Base-by-base conservation (phyloP, 2,888 invertebrate species). In the Tetragonula carbonaria region DNA sequence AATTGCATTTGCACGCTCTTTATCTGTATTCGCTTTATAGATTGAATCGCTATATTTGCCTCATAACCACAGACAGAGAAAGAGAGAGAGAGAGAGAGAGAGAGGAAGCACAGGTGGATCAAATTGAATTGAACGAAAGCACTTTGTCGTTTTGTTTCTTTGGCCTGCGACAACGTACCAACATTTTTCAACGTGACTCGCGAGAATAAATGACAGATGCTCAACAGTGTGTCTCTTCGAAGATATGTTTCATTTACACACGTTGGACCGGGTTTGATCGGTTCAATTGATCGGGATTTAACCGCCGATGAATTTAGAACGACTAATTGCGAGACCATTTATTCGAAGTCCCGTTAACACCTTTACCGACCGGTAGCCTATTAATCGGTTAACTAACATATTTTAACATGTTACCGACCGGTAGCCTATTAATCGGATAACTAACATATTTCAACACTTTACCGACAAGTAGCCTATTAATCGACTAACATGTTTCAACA, bases 161-260 rank as follows among this genome's bases (percentile, higher is more conserved):
- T 78, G 75, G 45, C 78, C 71, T 57, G 72, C 28, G 66, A 53
- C n/a, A 4, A 65, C 51, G 76, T 88, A 88, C 88, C 88, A 88
- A 88, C 51, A 85, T 85, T 80, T 78, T 50, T 62, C 67, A 63
- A 78, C 70, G 78, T 74, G 74, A 28, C 13, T 57, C 16, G 81
- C 78, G 66, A 83, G 87, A 28, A 88, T 80, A 82, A 87, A 86
- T 72, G 70, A 70, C 78, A 59, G 14, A 38, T 21, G 62, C 73
- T 33, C 33, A 77, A 84, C 74, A 84, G 78, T 71, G 78, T 71
- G 80, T 79, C 65, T 79, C 62, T 45, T 63, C 66, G 33, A 21
- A 50, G 33, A 65, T 80, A 68, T 72, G 62, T 78, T 68, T 66
- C 50, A 72, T 45, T 16, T 67, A 50, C 63, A 50, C 63, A 28